phyloP scores from a whole-genome alignment of 2,888 invertebrate genomes.

The Carpatolechia fugitivella region DNA sequence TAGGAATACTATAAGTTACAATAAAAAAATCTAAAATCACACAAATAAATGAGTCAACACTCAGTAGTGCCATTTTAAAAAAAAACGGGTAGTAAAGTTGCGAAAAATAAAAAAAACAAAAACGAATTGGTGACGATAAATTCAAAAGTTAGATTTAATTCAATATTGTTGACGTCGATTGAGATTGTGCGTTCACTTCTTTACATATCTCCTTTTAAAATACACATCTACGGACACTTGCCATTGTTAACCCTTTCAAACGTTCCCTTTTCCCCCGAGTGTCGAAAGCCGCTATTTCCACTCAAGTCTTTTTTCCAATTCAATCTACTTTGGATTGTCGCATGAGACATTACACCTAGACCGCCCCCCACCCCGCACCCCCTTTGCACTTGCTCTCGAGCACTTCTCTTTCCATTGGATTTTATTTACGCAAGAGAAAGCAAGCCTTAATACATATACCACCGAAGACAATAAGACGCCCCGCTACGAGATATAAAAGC shows the following conservation, averaged over 20 bases:
- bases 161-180: too few relatives aligned
- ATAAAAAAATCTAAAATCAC: too few relatives aligned
- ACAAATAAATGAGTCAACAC: too few relatives aligned
- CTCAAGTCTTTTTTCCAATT: conserved; percentile 75
- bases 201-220: too few relatives aligned
- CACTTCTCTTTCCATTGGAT: conserved; percentile 70
- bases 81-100: too few relatives aligned
- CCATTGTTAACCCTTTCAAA: conserved; percentile 68
- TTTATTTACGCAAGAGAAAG: conserved; percentile 79
- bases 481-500: conserved; percentile 77
- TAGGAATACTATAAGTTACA: too few relatives aligned
- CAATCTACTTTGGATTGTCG: conserved; percentile 80
- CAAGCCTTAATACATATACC: conserved; percentile 77
- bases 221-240: conserved; percentile 50
- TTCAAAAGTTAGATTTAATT: too few relatives aligned
- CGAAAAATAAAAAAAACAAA: too few relatives aligned
- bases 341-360: conserved; percentile 76
- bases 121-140: too few relatives aligned
- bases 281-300: conserved; percentile 65
- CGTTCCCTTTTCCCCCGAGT: conserved; percentile 57
- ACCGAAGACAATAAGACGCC: conserved; percentile 75
- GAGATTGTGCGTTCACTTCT: too few relatives aligned
- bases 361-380: conserved; percentile 46
- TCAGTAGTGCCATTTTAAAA: too few relatives aligned
- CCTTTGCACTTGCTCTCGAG: conserved; percentile 61